Conservation (phyloP, 2,113 vertebrate species). For the Ophiodon elongatus region DNA sequence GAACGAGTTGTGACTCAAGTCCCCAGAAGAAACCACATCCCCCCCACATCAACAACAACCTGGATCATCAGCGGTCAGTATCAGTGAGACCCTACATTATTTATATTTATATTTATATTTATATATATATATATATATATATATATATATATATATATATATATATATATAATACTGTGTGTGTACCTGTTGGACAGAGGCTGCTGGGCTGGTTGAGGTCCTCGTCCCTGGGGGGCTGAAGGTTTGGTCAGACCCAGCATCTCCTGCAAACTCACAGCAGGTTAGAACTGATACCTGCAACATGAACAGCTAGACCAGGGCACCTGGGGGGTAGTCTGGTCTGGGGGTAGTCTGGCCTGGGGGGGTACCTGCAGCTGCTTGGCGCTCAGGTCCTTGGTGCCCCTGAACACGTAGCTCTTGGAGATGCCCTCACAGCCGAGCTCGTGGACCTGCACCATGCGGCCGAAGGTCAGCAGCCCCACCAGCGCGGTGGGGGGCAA, state of each 20-base stretch:
- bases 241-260: slow-evolving; percentile 96
- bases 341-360: too few species aligned
- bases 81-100: too few species aligned
- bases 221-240: slow-evolving; percentile 87
- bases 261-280: slow-evolving; percentile 83
- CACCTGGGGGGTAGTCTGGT: too few species aligned
- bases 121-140: too few species aligned
- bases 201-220: slow-evolving; percentile 89
- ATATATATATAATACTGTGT: neutral
- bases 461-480: slow-evolving; percentile 97
- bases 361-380: slow-evolving; percentile 99
- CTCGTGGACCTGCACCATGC: slow-evolving; percentile 98
- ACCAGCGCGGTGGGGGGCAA: slow-evolving; percentile 95
- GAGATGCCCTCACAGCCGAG: slow-evolving; percentile 98
- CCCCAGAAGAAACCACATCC: too few species aligned
- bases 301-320: too few species aligned
- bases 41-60: too few species aligned
- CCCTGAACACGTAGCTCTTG: slow-evolving; percentile 98
- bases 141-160: too few species aligned
- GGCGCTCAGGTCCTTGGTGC: slow-evolving; percentile 95
- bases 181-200: slow-evolving; percentile 93
- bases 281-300: neutral
- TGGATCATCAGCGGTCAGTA: too few species aligned
- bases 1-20: too few species aligned
- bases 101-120: too few species aligned